Evolutionary conservation across 1,140 invertebrate genomes (phyloP).

Genomic region (Steinernema feltiae): DNA sequence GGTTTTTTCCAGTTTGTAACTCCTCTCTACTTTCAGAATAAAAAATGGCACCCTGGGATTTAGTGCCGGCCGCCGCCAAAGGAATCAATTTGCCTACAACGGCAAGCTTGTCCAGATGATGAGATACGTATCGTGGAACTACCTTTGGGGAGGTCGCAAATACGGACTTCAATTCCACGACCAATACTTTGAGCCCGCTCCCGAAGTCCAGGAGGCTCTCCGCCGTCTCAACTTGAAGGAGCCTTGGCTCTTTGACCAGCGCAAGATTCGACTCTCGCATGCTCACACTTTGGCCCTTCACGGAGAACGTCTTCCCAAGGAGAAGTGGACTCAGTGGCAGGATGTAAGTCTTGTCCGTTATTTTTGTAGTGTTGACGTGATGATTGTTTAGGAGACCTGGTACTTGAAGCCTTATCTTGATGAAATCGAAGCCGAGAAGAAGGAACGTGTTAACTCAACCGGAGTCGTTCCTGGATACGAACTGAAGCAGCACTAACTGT

Average conservation of each 20-base stretch:
- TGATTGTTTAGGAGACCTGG: slow-evolving; percentile 49
- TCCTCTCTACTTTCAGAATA: slow-evolving; percentile 5
- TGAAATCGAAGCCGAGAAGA: slow-evolving; percentile 55
- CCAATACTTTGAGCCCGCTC: slow-evolving; percentile 53
- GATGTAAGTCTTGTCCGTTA: slow-evolving; percentile 31
- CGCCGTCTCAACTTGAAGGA: slow-evolving; percentile 54
- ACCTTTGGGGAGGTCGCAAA: slow-evolving; percentile 44
- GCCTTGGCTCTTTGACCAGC: slow-evolving; percentile 46
- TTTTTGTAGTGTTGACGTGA: not conserved
- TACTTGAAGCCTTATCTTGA: slow-evolving; percentile 56
- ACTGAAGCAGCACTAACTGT: slow-evolving; percentile 28
- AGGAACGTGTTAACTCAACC: slow-evolving; percentile 39
- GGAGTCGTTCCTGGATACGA: slow-evolving; percentile 50
- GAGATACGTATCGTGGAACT: slow-evolving; percentile 39
- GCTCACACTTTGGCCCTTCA: slow-evolving; percentile 52
- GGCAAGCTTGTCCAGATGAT: slow-evolving; percentile 23
- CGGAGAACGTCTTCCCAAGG: slow-evolving; percentile 52
- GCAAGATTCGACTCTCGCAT: slow-evolving; percentile 46
- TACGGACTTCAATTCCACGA: slow-evolving; percentile 53
- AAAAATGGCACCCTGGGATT: slow-evolving; percentile 5
- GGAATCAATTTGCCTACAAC: slow-evolving; percentile 32
- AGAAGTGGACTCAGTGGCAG: slow-evolving; percentile 54
- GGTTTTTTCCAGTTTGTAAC: not conserved
- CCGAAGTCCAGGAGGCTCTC: slow-evolving; percentile 54
- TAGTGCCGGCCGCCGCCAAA: slow-evolving; percentile 25